phyloP scores from a whole-genome alignment of 2,888 invertebrate genomes.

The Eilema depressum region DNA sequence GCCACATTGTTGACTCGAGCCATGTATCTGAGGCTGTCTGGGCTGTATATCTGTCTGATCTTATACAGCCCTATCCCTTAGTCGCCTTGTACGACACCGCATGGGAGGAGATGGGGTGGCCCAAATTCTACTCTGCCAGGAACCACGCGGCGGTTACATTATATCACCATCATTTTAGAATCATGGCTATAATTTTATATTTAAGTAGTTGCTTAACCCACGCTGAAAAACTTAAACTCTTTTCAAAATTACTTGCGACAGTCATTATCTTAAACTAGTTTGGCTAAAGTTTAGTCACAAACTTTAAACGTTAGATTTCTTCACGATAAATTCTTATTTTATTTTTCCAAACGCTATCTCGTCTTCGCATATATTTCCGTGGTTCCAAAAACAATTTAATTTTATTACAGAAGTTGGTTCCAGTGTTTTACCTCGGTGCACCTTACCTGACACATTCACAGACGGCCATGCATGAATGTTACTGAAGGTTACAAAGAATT shows the following conservation, averaged over 20 bases:
- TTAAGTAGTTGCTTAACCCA: not conserved
- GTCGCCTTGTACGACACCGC: too few relatives aligned
- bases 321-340: slow-evolving; percentile 1
- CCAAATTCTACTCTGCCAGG: too few relatives aligned
- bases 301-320: not conserved
- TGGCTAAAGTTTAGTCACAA: not conserved
- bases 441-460: slow-evolving; percentile 34
- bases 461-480: slow-evolving; percentile 48
- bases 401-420: slow-evolving; percentile 40
- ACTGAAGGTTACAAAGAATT: slow-evolving; percentile 51
- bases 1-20: too few relatives aligned
- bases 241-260: not conserved
- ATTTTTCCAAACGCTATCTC: slow-evolving; percentile 22
- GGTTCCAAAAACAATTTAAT: slow-evolving; percentile 41
- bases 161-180: too few relatives aligned
- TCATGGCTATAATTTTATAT: too few relatives aligned
- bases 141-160: too few relatives aligned
- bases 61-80: too few relatives aligned
- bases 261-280: not conserved
- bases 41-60: too few relatives aligned
- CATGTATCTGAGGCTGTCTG: too few relatives aligned
- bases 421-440: slow-evolving; percentile 41
- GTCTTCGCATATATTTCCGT: slow-evolving; percentile 17
- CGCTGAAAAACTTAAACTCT: not conserved
- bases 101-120: too few relatives aligned